Evolutionary conservation across 2,888 invertebrate species (phyloP).

Genomic region (Caenorhabditis drosophilae): DNA sequence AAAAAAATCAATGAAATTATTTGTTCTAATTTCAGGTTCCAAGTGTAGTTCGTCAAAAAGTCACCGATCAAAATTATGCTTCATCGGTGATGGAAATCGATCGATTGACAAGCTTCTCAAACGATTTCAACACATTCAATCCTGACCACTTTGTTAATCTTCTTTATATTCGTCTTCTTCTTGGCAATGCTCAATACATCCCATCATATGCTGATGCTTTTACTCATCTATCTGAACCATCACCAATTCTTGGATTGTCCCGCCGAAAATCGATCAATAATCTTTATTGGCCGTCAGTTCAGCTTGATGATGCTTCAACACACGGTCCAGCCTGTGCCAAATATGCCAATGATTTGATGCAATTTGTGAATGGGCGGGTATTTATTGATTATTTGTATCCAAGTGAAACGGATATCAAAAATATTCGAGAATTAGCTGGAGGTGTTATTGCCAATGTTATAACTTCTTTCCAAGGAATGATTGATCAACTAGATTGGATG

Average conservation of each 20-base stretch:
- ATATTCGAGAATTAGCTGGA: conserved; percentile 41
- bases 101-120: conserved; percentile 9
- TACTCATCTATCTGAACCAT: conserved; percentile 20
- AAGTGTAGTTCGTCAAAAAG: conserved; percentile 6
- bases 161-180: conserved; percentile 45
- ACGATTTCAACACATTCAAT: conserved; percentile 12
- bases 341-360: conserved; percentile 44
- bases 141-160: conserved; percentile 39
- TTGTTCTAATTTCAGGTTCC: conserved; percentile 13
- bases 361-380: conserved; percentile 58
- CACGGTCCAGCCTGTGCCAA: conserved; percentile 31
- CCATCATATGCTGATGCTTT: conserved; percentile 31
- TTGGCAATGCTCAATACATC: conserved; percentile 42
- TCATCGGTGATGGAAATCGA: conserved; percentile 31
- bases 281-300: conserved; percentile 5
- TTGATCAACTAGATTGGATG: conserved; percentile 59
- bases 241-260: conserved; percentile 20
- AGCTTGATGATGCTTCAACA: neutral
- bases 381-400: conserved; percentile 61
- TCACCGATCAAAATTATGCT: conserved; percentile 10
- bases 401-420: conserved; percentile 19
- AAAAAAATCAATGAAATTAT: neutral
- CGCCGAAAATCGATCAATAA: conserved; percentile 32
- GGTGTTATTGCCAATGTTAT: conserved; percentile 50
- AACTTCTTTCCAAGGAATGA: conserved; percentile 59